These are phyloP conservation scores for Platycheirus rosarum DNA, from an alignment of 2,888 invertebrate species.

Conservation along the genomic window DNA sequence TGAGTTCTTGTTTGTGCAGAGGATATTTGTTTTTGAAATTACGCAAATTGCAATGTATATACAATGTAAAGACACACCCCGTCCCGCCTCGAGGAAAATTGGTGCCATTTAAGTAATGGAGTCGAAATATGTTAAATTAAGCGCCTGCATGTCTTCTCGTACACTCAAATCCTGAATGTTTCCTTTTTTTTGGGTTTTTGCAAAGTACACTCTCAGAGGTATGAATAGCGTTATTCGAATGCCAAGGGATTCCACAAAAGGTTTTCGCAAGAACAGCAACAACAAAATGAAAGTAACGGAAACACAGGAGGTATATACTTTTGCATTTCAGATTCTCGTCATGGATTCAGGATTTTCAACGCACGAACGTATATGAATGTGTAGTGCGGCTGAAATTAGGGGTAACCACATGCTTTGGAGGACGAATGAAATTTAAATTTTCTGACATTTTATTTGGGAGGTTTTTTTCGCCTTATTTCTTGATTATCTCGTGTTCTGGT, in stretches of 20 bases:
- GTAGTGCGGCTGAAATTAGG: not conserved
- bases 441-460: constrained; percentile 41
- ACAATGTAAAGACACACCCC: not conserved
- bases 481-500: not conserved
- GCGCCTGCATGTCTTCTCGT: constrained; percentile 7
- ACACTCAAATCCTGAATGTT: not conserved
- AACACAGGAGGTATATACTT: constrained; percentile 1
- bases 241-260: constrained; percentile 40
- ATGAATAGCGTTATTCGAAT: constrained; percentile 57
- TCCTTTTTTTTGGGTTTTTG: not conserved
- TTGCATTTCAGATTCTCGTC: constrained; percentile 56
- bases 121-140: constrained; percentile 34
- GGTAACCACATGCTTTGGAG: constrained; percentile 12
- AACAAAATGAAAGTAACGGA: too few species aligned
- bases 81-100: not conserved
- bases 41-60: constrained; percentile 22
- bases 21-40: constrained; percentile 5
- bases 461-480: constrained; percentile 16
- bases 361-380: constrained; percentile 20
- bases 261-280: constrained; percentile 32
- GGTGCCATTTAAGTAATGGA: constrained; percentile 22
- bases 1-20: not conserved
- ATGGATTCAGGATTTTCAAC: constrained; percentile 43
- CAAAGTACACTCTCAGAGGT: not conserved
- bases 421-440: constrained; percentile 67